Evolutionary conservation across 2,888 invertebrate genomes (phyloP).

Genomic region (Agrotis puta): DNA sequence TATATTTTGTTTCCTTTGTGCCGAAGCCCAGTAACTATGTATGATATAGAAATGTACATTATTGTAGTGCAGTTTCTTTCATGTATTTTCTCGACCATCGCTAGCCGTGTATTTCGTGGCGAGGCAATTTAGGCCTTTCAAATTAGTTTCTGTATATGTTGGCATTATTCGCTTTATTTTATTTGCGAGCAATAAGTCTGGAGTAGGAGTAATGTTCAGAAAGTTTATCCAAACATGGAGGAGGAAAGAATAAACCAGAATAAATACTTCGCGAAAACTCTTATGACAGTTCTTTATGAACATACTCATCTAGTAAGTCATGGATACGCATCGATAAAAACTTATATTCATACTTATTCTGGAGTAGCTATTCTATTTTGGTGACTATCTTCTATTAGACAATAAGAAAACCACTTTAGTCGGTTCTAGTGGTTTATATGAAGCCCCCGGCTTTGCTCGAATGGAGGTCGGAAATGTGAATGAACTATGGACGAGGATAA

Average conservation of each 20-base stretch:
- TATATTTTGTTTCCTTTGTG: no score
- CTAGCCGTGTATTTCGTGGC: no score
- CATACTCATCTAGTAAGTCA: slow-evolving; percentile 1
- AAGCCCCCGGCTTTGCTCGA: neutral
- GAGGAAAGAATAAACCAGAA: neutral
- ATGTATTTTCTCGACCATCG: no score
- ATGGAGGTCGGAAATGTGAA: neutral
- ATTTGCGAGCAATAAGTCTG: neutral
- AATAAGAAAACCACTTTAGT: neutral
- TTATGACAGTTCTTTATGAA: slow-evolving; percentile 5
- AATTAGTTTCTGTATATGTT: neutral
- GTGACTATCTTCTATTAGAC: neutral
- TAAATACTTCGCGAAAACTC: neutral
- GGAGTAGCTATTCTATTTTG: neutral
- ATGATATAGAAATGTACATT: no score
- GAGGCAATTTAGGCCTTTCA: no score
- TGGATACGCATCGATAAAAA: neutral
- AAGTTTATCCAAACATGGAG: slow-evolving; percentile 2
- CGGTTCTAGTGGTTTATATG: no score
- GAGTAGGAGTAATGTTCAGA: neutral
- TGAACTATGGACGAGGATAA: no score
- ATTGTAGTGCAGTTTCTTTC: no score
- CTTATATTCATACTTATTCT: neutral
- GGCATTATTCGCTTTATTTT: neutral
- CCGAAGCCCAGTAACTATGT: no score